Conservation (phyloP, 2,113 vertebrate genomes). For the Scalopus aquaticus region DNA sequence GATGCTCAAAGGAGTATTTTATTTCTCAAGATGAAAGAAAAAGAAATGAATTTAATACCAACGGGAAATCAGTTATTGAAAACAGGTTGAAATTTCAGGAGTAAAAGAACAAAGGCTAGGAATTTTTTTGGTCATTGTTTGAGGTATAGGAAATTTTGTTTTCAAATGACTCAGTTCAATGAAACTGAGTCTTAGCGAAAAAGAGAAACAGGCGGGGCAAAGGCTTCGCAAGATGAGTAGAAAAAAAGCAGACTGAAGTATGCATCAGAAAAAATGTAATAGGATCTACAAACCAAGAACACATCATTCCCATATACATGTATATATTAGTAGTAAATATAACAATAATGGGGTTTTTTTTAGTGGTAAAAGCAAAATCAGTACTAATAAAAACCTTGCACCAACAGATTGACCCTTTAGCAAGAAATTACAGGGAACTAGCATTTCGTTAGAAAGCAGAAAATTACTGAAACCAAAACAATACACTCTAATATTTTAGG, state of each 20-base stretch:
- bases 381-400: not conserved
- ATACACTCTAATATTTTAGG: not conserved
- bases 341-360: not conserved
- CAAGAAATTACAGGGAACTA: not conserved
- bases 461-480: not conserved
- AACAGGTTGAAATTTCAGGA: not conserved
- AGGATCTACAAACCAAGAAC: not conserved
- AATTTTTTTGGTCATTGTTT: not conserved
- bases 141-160: not conserved
- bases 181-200: not conserved
- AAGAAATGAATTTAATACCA: not conserved
- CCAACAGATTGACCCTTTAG: not conserved
- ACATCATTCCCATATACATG: not conserved
- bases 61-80: not conserved
- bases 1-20: not conserved
- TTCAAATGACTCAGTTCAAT: not conserved
- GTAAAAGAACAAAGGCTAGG: not conserved
- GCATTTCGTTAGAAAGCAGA: not conserved
- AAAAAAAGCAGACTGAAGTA: not conserved
- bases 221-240: not conserved
- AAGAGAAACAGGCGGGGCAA: not conserved
- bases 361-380: not conserved
- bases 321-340: not conserved
- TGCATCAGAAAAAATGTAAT: not conserved
- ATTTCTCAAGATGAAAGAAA: not conserved